Conservation (phyloP, 2,797 vertebrate genomes). For the Argentina silus region DNA sequence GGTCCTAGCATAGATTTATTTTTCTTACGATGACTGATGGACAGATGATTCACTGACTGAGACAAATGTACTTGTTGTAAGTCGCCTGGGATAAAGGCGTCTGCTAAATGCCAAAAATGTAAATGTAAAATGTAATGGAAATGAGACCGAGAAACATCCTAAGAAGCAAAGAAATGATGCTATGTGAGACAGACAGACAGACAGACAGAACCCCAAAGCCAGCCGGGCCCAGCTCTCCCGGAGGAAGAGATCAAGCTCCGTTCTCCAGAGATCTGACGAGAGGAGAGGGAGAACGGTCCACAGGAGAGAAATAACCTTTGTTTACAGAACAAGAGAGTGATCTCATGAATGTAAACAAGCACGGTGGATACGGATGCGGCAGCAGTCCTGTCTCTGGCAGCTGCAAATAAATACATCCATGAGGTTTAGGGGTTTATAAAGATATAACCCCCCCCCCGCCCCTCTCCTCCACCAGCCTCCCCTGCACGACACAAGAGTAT, state of each 20-base stretch:
- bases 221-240: slow-evolving; percentile 2
- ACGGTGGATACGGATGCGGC: not conserved
- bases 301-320: not conserved
- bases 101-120: too few species aligned
- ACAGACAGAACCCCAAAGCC: not conserved
- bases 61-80: too few species aligned
- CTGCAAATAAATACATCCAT: not conserved
- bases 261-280: not conserved
- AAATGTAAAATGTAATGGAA: too few species aligned
- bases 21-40: too few species aligned
- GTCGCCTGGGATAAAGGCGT: too few species aligned
- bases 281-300: not conserved
- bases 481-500: too few species aligned
- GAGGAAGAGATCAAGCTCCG: not conserved
- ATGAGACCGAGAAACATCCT: not conserved
- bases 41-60: too few species aligned
- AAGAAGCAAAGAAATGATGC: too few species aligned
- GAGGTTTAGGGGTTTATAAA: not conserved
- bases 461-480: too few species aligned
- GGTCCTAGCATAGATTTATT: too few species aligned
- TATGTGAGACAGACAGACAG: too few species aligned
- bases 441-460: not conserved
- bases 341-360: not conserved
- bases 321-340: not conserved
- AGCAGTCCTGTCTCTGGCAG: not conserved